phyloP scores from a whole-genome alignment of 2,797 vertebrate species.

The Sebastes iracundus region DNA sequence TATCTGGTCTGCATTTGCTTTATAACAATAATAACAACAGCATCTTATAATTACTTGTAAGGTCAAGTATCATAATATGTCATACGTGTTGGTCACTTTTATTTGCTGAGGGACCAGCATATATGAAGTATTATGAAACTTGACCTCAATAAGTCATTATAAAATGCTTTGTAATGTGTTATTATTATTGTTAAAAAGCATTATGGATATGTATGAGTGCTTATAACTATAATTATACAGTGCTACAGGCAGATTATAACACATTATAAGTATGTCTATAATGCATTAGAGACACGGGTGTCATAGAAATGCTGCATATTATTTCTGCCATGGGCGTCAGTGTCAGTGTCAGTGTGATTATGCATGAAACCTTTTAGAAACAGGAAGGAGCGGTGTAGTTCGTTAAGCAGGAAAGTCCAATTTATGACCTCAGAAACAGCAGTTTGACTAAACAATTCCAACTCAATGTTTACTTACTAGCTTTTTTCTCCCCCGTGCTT shows the following conservation, averaged over 20 bases:
- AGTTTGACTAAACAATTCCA: neutral
- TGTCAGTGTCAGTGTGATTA: no score
- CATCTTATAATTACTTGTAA: neutral
- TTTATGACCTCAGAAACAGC: neutral
- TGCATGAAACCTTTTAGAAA: neutral
- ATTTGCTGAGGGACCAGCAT: no score
- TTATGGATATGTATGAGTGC: neutral
- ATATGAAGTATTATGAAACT: no score
- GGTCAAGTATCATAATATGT: neutral
- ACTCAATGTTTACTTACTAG: neutral
- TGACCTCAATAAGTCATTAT: no score
- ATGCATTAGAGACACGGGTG: no score
- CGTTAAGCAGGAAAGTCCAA: no score
- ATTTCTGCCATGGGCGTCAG: no score
- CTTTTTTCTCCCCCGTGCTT: neutral
- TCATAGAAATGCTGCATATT: neutral
- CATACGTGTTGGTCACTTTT: neutral
- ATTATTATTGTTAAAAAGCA: neutral
- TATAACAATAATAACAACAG: neutral
- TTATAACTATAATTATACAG: neutral
- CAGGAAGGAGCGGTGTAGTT: neutral
- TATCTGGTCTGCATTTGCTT: neutral
- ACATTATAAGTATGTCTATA: neutral
- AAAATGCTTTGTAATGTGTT: neutral
- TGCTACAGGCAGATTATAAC: neutral